Evolutionary conservation across 2,888 invertebrate species (phyloP).

Genomic region (Elaeidobius kamerunicus): DNA sequence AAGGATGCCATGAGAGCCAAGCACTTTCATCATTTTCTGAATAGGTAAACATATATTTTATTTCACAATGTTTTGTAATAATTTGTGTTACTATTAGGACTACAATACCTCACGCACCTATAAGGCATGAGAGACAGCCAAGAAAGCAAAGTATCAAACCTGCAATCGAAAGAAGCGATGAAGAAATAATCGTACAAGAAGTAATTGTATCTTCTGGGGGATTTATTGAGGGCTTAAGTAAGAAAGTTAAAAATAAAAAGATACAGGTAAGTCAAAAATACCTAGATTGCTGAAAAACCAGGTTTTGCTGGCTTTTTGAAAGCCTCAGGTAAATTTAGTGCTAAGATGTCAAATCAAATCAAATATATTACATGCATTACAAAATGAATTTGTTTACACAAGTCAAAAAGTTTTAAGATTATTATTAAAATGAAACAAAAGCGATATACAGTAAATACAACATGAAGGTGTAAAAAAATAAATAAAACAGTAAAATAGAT

Average conservation of each 20-base stretch:
- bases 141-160: constrained; percentile 49
- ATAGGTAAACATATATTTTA: no score
- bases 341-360: no score
- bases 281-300: background rate
- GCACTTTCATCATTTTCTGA: constrained; percentile 44
- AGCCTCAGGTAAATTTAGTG: no score
- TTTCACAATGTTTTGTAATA: background rate
- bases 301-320: background rate
- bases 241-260: constrained; percentile 24
- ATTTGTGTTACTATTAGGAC: constrained; percentile 33
- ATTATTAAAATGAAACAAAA: no score
- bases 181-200: constrained; percentile 48
- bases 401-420: no score
- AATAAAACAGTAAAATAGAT: no score
- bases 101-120: constrained; percentile 45
- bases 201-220: constrained; percentile 46
- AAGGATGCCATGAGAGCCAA: constrained; percentile 44
- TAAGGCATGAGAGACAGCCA: constrained; percentile 45
- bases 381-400: no score
- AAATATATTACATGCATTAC: no score
- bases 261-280: constrained; percentile 15
- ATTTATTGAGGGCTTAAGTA: constrained; percentile 39
- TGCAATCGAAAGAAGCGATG: constrained; percentile 42
- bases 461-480: no score
- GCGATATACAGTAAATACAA: no score